Evolutionary conservation across 2,888 invertebrate genomes (phyloP), one percentile per base, ranked within the genome.

Genomic region (Trachelus troglodyta): DNA sequence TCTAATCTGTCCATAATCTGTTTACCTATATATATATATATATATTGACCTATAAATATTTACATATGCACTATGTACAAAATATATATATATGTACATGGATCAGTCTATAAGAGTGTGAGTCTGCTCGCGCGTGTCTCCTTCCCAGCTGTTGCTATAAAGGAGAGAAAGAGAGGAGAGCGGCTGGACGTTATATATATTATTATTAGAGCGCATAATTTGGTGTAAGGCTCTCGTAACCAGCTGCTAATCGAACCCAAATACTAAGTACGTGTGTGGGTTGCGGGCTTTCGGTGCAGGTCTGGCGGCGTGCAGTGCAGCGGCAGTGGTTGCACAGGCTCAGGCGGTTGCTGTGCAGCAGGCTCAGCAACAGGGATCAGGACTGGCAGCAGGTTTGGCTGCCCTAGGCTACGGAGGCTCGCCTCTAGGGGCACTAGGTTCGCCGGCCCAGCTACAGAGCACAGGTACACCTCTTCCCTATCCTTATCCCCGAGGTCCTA

Each of bases 241-340:
- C 40, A 69, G 33, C 15, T 33, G 71, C 71, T 69, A 69, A 69
- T 69, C 15, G 15, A 40, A 40, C 6, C 40, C 40, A 40, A 40
- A 23, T 12, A 87, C 85, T 88, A 87, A 88, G 76, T 68, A 74
- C 56, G 75, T 76, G 74, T 75, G 56, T 76, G 73, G 69, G 86
- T 88, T 85, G 87, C 87, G 90, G 90, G 89, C 87, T 89, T 90
- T 89, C 88, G 90, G 92, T 90, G 88, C 90, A 94, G 95, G 94
- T 88, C 92, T 95, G 84, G 94, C 94, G 81, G 92, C 94, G 87
- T 94, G 93, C 91, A 94, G 94, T 84, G 93, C 92, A 85, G 91
- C 90, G 78, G 91, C 91, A 77, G 91, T 90, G 85, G 91, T 91
- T 82, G 91, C 91, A 79, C 91, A 91, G 83, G 91, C 91, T 81